A percentile compares a stretch with the other conserved stretches of the same genome.
phyloP scores from a whole-genome alignment of 2,888 invertebrate species.

The Dolichopus griseipennis region DNA sequence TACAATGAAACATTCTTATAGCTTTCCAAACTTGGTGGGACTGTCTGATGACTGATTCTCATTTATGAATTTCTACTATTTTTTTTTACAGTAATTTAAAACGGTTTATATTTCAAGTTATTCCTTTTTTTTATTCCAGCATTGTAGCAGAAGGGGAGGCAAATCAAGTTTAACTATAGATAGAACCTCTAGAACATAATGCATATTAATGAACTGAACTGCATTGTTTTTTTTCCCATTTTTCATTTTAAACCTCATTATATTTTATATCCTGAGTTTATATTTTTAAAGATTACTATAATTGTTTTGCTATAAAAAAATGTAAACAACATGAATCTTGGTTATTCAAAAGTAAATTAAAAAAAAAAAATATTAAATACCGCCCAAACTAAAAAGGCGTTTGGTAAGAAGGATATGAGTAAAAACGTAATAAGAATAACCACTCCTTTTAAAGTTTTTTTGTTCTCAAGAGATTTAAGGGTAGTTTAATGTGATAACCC shows the following conservation, averaged over 20 bases:
- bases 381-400: too few relatives aligned
- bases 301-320: too few relatives aligned
- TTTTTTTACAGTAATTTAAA: too few relatives aligned
- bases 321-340: too few relatives aligned
- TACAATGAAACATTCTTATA: neutral
- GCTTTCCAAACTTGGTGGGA: neutral
- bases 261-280: too few relatives aligned
- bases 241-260: too few relatives aligned
- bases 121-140: too few relatives aligned
- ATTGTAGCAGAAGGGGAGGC: too few relatives aligned
- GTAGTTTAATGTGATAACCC: neutral
- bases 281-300: too few relatives aligned
- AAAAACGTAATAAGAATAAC: neutral
- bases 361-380: too few relatives aligned
- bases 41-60: neutral
- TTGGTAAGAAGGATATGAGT: neutral
- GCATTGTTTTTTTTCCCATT: neutral
- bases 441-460: neutral
- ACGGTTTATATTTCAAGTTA: too few relatives aligned
- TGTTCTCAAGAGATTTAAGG: neutral
- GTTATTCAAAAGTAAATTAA: too few relatives aligned
- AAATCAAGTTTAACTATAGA: neutral
- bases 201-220: slow-evolving; percentile 4
- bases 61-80: neutral
- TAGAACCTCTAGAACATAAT: neutral